Evolutionary conservation across 1,140 invertebrate genomes (phyloP), one percentile per base, ranked within the genome.

Genomic region (Paraescarpia echinospica): DNA sequence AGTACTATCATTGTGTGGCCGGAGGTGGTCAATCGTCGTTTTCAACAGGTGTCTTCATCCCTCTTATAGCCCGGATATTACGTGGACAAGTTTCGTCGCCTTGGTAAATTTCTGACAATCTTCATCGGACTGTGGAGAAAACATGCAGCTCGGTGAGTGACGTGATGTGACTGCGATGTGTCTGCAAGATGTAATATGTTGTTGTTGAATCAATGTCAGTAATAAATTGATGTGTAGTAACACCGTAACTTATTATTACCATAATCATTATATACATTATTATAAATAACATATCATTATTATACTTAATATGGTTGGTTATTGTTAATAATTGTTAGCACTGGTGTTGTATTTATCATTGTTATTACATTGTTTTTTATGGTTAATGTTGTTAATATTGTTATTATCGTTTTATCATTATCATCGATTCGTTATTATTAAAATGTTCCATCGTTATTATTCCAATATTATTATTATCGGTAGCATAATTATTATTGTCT

Each of bases 41-140:
- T 31, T 18, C 22, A 77, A 77, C 22, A 12, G 22, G 12, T 77
- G 14, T 18, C 22, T 77, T 22, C 1, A 14, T 31, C 22, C 14
- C 27, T 77, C 59, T 18, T 77, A 18, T 77, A 77, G 59, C 59
- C 59, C 18, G 59, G 59, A 77, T 77, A 77, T 77, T 77, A 77
- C 59, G 59, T 77, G 2, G 59, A 18, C 59, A 77, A 77, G 59
- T 77, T 77, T 77, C 59, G 59, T 18, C 59, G 59, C 0, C 89
- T 90, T 31, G 89, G 89, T 90, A 90, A 90, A 33, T 90, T 90
- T n/a, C 34, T 90, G 34, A 34, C 34, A 34, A 90, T 90, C 33
- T 90, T 90, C 33, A 90, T 90, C 35, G 89, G 89, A 90, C 89
- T 90, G 18, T 90, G 89, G 89, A n/a, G 35, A 35, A 90, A 90